A percentile compares a stretch with the other conserved stretches of the same genome.
Evolutionary conservation across 2,797 vertebrate species (phyloP).

Genomic region (Microchirus variegatus): DNA sequence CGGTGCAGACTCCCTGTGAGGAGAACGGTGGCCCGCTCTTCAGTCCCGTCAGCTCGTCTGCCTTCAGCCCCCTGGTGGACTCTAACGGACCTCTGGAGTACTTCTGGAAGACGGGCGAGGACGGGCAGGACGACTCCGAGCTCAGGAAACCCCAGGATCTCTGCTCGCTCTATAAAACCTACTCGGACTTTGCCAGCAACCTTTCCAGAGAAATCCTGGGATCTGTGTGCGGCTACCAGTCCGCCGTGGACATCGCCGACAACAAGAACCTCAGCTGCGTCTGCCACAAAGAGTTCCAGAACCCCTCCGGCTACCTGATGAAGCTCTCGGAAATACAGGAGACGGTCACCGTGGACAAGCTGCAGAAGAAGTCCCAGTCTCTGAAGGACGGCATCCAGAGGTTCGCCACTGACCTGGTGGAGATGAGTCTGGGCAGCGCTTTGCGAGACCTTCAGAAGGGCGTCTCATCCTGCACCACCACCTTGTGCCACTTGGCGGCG

Average conservation of each 20-base stretch:
- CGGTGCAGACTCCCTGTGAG: conserved; percentile 84
- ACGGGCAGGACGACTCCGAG: conserved; percentile 67
- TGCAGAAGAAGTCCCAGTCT: conserved; percentile 85
- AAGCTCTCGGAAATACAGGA: conserved; percentile 86
- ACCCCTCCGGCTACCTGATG: conserved; percentile 81
- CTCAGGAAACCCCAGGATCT: conserved; percentile 81
- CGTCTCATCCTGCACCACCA: conserved; percentile 92
- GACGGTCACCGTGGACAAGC: conserved; percentile 80
- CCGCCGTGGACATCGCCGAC: conserved; percentile 79
- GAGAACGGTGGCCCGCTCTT: conserved; percentile 88
- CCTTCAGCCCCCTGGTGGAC: conserved; percentile 92
- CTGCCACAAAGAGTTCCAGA: conserved; percentile 84
- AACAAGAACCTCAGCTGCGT: conserved; percentile 86
- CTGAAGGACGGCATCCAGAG: conserved; percentile 93
- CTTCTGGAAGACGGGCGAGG: conserved; percentile 82
- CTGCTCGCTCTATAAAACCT: conserved; percentile 83
- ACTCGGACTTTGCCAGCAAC: conserved; percentile 90
- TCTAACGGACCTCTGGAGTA: conserved; percentile 83
- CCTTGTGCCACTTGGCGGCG: conserved; percentile 92
- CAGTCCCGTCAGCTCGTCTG: conserved; percentile 93
- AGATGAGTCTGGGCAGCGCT: conserved; percentile 93
- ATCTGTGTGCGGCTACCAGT: conserved; percentile 87
- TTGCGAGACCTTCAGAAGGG: conserved; percentile 96
- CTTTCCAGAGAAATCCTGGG: conserved; percentile 91
- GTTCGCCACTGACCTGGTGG: conserved; percentile 93